Evolutionary conservation across 92 coral and sea anemone species (phyloP), one percentile per base, ranked within the genome.

Genomic region (Isaurus tuberculatus): DNA sequence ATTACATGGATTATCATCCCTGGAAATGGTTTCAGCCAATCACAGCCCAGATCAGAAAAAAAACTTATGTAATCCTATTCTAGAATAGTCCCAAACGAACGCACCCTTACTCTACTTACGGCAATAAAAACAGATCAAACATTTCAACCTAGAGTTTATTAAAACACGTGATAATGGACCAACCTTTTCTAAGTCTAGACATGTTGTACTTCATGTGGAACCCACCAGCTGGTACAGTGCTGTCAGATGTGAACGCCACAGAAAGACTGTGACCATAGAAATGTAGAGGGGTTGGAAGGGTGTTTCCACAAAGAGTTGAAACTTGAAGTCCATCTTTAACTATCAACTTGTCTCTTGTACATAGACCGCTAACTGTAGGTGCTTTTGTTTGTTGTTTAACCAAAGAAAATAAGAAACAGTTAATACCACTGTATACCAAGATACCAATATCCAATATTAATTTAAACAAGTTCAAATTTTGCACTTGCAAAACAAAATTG

Each of bases 131-230:
- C 3, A 36, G 3, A 3, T 3, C 42, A 3, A 36, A 3, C 42
- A 36, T 36, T 36, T 36, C 8, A 8, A 8, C 42, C 3, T 36
- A 36, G 42, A 8, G 8, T 40, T 7, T 53, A 17, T 55, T 5
- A n/a, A 19, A 19, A 14, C 63, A 19, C 5, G 8, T 5, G 23
- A 4, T 1, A 63, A 27, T 55, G 60, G 66, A 31, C 81, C 67
- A 64, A 89, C 94, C 94, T 90, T 84, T 64, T 31, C 81, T 60
- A 2, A 88, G 86, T 40, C 86, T 85, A 23, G 92, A 90, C 88
- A 92, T 80, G 72, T 90, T 92, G 79, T 91, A 92, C 64, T 86
- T 75, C 61, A 93, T 53, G 2, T 86, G 82, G 63, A 93, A 93
- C 14, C 98, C 98, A 3, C 49, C 58, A 14, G 86, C 86, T 4